phyloP scores from a whole-genome alignment of 1,140 invertebrate species.

The Battus philenor region DNA sequence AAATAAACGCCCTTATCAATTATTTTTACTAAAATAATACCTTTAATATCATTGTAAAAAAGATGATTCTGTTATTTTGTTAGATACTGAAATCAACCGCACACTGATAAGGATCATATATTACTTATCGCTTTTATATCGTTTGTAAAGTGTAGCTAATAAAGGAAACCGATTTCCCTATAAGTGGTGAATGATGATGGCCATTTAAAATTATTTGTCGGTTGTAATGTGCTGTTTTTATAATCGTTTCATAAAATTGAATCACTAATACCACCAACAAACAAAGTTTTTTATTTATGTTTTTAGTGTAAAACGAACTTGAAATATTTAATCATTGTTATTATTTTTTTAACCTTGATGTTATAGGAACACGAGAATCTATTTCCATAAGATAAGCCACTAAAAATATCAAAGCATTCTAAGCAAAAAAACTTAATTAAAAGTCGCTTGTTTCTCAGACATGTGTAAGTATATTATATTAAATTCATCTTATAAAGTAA shows the following conservation, averaged over 20 bases:
- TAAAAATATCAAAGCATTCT: no score
- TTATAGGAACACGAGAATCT: no score
- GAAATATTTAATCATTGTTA: background rate
- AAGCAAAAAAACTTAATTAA: no score
- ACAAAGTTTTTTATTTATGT: background rate
- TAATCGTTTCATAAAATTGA: slow-evolving; percentile 15
- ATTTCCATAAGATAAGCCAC: no score
- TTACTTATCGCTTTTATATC: slow-evolving; percentile 23
- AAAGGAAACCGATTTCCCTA: slow-evolving; percentile 26
- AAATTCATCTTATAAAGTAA: no score
- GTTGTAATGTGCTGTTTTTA: slow-evolving; percentile 19
- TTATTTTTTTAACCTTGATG: background rate
- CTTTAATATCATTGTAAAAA: no score
- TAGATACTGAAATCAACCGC: slow-evolving; percentile 1
- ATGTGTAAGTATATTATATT: no score
- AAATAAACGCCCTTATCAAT: no score
- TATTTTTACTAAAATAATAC: no score
- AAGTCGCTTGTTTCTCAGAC: no score
- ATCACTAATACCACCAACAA: slow-evolving; percentile 6
- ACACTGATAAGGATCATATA: slow-evolving; percentile 16
- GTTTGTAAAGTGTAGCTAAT: slow-evolving; percentile 22
- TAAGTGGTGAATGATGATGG: slow-evolving; percentile 13
- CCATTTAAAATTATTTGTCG: slow-evolving; percentile 9
- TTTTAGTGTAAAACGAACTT: no score
- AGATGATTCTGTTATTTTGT: background rate